These are phyloP conservation scores for Ennomos quercinarius DNA, from an alignment of 2,888 invertebrate species.

Conservation along the genomic window DNA sequence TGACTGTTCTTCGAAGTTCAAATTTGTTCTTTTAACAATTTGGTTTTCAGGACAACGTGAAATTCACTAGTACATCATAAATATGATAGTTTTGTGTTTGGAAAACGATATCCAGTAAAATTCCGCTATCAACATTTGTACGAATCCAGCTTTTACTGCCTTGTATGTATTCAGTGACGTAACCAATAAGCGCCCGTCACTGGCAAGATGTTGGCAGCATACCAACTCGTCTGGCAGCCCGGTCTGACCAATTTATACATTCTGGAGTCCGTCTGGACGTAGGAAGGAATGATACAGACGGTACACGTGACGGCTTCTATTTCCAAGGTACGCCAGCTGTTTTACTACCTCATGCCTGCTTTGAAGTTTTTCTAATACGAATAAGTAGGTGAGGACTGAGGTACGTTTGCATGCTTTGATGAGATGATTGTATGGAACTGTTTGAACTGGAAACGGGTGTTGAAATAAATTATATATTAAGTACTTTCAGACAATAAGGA, in stretches of 20 bases:
- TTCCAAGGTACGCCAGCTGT: constrained; percentile 24
- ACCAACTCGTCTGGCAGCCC: constrained; percentile 57
- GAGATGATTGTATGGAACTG: background rate
- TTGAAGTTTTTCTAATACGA: constrained; percentile 9
- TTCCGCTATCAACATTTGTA: no score
- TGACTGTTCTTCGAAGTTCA: no score
- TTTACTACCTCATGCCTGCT: constrained; percentile 15
- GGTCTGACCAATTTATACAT: constrained; percentile 51
- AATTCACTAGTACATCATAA: no score
- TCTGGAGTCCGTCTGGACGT: constrained; percentile 55
- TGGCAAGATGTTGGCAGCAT: constrained; percentile 50
- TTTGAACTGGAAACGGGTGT: background rate
- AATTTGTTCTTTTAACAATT: no score
- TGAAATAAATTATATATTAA: no score
- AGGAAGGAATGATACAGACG: constrained; percentile 36
- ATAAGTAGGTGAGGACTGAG: constrained; percentile 5
- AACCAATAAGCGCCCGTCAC: constrained; percentile 37
- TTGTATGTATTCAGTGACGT: constrained; percentile 39
- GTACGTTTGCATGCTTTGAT: constrained; percentile 12
- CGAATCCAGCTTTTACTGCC: no score
- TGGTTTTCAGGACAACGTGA: no score
- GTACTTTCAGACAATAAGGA: no score
- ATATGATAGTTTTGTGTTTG: no score
- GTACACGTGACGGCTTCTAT: constrained; percentile 30
- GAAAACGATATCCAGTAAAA: no score